Base-by-base conservation (phyloP, 2,888 invertebrate genomes). In the Branchipolynoe longqiensis region DNA sequence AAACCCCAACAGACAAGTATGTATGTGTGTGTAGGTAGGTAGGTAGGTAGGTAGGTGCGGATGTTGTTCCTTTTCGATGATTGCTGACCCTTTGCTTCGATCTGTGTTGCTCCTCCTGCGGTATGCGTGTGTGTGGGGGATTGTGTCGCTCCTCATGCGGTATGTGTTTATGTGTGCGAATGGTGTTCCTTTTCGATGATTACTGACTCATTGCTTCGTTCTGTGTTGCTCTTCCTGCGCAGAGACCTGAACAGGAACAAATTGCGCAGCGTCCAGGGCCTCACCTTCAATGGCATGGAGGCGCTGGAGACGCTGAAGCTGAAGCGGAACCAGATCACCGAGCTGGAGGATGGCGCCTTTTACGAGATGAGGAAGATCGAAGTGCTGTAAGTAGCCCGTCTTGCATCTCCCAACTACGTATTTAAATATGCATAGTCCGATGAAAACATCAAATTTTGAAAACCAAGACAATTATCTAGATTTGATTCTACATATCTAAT, bases 261-360 rank as follows among this genome's bases (percentile, higher is more conserved):
- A 90, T 93, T 98, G 83, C 95, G 95, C 91, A 95, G 96, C 90
- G 96, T 98, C 88, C 96, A 96, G 92, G 96, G 97, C 86, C 95
- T 98, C 84, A 96, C 96, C 84, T 98, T 98, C 93, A 95, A 96
- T 93, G 96, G 96, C 36, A 94, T 98, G 89, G 95, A 95, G 84
- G 95, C 95, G 90, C 94, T 98, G 87, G 95, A 96, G 82, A 95
- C 95, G 82, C 94, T 98, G 62, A 97, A 96, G 92, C 94, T 98
- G 86, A 96, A 96, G 92, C 95, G 96, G 90, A 98, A 98, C 94
- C 95, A 95, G 89, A 97, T 98, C 90, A 95, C 95, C 85, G 95
- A 95, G 90, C 95, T 98, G 85, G 96, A 96, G 91, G 98, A 98
- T 95, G 98, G 97, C 85, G 96, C 97, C 83, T 98, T 98, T 94